A percentile compares a stretch with the other conserved stretches of the same genome.
Conservation (phyloP, 2,797 vertebrate species). For the Diglossa cyanea region DNA sequence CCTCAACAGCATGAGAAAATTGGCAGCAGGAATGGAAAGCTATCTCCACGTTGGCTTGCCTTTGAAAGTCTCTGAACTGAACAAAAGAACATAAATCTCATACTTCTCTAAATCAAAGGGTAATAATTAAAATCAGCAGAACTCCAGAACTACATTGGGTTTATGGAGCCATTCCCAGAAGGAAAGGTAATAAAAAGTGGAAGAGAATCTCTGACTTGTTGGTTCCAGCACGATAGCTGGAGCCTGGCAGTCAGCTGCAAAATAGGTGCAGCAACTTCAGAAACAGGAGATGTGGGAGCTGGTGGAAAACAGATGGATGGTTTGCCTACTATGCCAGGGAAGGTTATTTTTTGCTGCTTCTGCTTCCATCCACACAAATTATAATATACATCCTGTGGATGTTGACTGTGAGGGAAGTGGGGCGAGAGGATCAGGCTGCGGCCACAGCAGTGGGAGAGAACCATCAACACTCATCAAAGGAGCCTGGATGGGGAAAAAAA, state of each 20-base stretch:
- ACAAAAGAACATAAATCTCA: background rate
- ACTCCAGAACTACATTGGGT: background rate
- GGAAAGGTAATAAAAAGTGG: background rate
- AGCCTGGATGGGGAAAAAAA: conserved; percentile 22
- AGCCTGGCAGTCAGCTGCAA: conserved; percentile 39
- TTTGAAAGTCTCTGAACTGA: background rate
- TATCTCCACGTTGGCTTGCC: background rate
- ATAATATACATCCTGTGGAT: conserved; percentile 48
- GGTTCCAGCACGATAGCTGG: background rate
- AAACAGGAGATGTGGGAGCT: conserved; percentile 85
- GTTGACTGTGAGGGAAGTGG: conserved; percentile 49
- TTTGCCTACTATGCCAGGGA: conserved; percentile 44
- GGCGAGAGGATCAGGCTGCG: conserved; percentile 35
- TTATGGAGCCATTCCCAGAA: background rate
- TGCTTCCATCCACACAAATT: conserved; percentile 39
- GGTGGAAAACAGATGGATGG: conserved; percentile 56
- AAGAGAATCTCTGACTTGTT: background rate
- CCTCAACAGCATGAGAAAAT: conserved; percentile 30
- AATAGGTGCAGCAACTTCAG: conserved; percentile 77
- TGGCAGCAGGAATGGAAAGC: background rate
- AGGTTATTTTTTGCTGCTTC: conserved; percentile 57
- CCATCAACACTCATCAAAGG: conserved; percentile 60
- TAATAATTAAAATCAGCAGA: conserved; percentile 28
- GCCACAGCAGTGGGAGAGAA: conserved; percentile 58
- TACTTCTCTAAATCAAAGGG: background rate